These are phyloP conservation scores for Urosaurus nigricauda DNA, from an alignment of 2,797 vertebrate species.

Conservation along the genomic window DNA sequence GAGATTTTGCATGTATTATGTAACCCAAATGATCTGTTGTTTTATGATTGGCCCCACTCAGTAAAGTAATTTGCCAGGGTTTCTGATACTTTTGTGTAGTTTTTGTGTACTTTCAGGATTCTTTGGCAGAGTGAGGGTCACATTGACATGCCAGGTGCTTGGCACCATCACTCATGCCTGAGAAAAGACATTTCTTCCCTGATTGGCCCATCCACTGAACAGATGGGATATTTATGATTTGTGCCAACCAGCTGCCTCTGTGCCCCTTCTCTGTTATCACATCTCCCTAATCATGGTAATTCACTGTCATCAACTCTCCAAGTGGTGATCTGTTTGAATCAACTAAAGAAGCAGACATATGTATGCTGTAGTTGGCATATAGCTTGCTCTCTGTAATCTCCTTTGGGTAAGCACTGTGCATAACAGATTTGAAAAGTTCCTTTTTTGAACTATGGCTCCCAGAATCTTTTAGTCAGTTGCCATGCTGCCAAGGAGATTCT, in stretches of 20 bases:
- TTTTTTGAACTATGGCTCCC: neutral
- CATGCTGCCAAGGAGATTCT: neutral
- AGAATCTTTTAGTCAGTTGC: neutral
- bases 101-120: constrained; percentile 18
- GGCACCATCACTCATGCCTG: constrained; percentile 24
- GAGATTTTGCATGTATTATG: constrained; percentile 7
- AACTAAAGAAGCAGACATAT: neutral
- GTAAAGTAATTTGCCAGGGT: constrained; percentile 6
- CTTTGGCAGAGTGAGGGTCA: neutral
- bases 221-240: constrained; percentile 17
- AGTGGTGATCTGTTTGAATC: neutral
- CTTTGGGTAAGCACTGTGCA: neutral
- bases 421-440: neutral
- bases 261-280: neutral
- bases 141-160: constrained; percentile 30
- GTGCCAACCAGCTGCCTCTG: constrained; percentile 40
- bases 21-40: constrained; percentile 9
- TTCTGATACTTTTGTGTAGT: constrained; percentile 1
- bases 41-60: neutral
- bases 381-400: neutral
- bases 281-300: neutral
- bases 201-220: constrained; percentile 5
- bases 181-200: constrained; percentile 28
- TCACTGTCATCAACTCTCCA: neutral
- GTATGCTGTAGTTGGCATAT: neutral